Evolutionary conservation across 1,140 invertebrate genomes (phyloP).

Genomic region (Orchestia grillus): DNA sequence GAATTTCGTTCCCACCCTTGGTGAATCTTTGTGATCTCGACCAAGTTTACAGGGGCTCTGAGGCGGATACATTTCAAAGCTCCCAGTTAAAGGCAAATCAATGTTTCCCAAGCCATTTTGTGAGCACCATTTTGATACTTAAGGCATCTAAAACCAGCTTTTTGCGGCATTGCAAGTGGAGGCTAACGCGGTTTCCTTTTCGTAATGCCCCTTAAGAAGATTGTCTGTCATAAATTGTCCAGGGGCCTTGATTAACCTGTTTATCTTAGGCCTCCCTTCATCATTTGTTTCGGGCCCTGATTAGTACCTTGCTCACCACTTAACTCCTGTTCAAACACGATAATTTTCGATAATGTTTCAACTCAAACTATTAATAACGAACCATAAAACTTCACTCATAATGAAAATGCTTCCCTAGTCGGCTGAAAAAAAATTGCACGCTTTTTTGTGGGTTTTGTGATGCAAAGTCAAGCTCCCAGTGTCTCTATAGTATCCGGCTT

Average conservation of each 20-base stretch:
- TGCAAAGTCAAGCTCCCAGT: neutral
- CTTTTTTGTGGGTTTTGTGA: neutral
- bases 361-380: conserved; percentile 51
- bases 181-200: conserved; percentile 12
- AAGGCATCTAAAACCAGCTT: neutral
- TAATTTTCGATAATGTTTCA: conserved; percentile 56
- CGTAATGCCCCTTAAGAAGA: conserved; percentile 13
- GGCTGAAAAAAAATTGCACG: neutral
- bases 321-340: conserved; percentile 55
- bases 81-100: neutral
- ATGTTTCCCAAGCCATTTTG: conserved; percentile 27
- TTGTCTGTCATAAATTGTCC: conserved; percentile 21
- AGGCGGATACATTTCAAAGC: conserved; percentile 21
- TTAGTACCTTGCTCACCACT: conserved; percentile 54
- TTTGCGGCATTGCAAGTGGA: neutral
- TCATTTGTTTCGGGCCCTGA: conserved; percentile 41
- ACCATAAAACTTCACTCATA: conserved; percentile 37
- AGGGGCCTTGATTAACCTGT: conserved; percentile 45
- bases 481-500: neutral
- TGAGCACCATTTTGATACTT: conserved; percentile 53
- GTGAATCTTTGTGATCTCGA: neutral
- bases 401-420: neutral
- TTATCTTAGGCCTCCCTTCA: conserved; percentile 46
- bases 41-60: neutral
- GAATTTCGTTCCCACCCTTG: neutral